These are phyloP conservation scores for Cnemophilus loriae DNA, from an alignment of 2,113 vertebrate species.

Conservation along the genomic window DNA sequence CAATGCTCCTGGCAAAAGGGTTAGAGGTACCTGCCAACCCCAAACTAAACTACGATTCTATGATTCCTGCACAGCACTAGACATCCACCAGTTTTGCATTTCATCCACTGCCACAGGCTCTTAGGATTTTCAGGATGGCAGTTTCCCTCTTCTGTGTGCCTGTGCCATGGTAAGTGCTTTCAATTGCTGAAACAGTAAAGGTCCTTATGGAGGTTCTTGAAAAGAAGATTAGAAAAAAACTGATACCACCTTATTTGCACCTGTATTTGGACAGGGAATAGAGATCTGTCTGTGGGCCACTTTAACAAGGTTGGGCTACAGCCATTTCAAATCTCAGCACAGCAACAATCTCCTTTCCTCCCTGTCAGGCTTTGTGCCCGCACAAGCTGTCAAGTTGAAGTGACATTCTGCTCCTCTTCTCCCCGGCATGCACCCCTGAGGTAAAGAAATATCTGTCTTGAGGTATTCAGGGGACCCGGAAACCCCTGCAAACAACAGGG, in stretches of 20 bases:
- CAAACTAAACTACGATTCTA: background rate
- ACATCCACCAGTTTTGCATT: background rate
- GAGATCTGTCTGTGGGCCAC: background rate
- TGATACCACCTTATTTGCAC: background rate
- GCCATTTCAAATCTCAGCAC: background rate
- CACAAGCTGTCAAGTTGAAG: background rate
- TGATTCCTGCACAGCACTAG: background rate
- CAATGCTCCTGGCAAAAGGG: accelerated
- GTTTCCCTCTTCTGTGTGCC: background rate
- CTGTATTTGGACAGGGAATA: background rate
- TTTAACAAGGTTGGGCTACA: background rate
- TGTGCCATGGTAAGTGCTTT: background rate
- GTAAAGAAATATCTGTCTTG: background rate
- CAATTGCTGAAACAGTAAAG: background rate
- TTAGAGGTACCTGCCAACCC: background rate
- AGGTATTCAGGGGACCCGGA: background rate
- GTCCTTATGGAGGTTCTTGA: background rate
- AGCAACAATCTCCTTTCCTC: background rate
- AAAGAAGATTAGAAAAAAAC: background rate
- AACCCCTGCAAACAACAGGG: background rate
- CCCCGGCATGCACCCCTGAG: background rate
- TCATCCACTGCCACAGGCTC: accelerated
- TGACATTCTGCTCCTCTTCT: background rate
- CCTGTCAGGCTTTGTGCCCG: background rate
- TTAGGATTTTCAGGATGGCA: background rate